These are phyloP conservation scores for Petrolisthes cinctipes DNA, from an alignment of 2,888 invertebrate species.

Conservation along the genomic window DNA sequence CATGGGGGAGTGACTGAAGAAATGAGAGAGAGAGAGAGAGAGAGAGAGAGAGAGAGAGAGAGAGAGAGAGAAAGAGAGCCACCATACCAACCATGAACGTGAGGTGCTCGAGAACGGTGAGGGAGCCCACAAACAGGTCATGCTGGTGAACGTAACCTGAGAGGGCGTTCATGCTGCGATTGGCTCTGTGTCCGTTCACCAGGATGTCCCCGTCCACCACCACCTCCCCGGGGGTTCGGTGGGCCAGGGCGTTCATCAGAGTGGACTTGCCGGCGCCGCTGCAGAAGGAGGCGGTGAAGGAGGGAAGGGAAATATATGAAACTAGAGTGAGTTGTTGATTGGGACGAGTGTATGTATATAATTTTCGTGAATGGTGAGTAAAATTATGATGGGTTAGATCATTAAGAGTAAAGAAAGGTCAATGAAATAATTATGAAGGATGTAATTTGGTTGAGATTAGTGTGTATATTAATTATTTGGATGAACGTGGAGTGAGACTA, in stretches of 20 bases:
- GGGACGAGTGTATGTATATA: too few relatives aligned
- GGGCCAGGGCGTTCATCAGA: constrained; percentile 85
- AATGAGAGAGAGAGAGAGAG: neutral
- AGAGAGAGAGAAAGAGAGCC: neutral
- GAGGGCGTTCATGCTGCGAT: constrained; percentile 80
- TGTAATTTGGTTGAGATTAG: too few relatives aligned
- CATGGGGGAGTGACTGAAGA: neutral
- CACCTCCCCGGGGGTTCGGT: constrained; percentile 80
- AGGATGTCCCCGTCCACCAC: constrained; percentile 83
- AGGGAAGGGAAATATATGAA: neutral
- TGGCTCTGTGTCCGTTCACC: constrained; percentile 81
- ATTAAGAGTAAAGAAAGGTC: neutral
- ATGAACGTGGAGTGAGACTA: too few relatives aligned
- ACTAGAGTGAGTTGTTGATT: neutral
- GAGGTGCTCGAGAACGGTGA: constrained; percentile 89
- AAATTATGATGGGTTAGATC: neutral
- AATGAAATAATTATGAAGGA: too few relatives aligned
- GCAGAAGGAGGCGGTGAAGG: constrained; percentile 68
- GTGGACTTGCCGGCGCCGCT: constrained; percentile 93
- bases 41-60: neutral
- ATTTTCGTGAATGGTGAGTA: neutral
- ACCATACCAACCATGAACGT: constrained; percentile 80
- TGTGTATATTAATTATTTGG: too few relatives aligned
- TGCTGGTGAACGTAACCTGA: constrained; percentile 94
- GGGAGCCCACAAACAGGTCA: constrained; percentile 86